Evolutionary conservation across 2,113 vertebrate genomes (phyloP).

Genomic region (Beaufortia kweichowensis): DNA sequence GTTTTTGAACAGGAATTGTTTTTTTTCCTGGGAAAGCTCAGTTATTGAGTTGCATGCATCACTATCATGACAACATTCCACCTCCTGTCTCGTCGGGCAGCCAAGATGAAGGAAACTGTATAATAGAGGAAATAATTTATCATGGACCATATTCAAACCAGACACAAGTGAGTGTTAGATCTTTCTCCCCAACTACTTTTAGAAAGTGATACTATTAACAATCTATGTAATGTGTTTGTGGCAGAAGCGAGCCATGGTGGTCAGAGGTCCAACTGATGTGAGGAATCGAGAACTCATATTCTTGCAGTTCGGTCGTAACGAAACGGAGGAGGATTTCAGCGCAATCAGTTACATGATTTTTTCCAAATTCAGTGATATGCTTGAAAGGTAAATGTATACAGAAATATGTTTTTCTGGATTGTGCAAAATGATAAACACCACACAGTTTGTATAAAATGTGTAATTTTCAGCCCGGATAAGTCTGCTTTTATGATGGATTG

Average conservation of each 20-base stretch:
- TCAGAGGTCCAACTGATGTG: slow-evolving; percentile 88
- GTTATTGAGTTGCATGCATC: slow-evolving; percentile 88
- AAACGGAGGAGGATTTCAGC: slow-evolving; percentile 93
- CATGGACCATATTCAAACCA: slow-evolving; percentile 82
- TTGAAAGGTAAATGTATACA: slow-evolving; percentile 55
- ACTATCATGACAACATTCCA: slow-evolving; percentile 85
- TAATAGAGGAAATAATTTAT: slow-evolving; percentile 81
- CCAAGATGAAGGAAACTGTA: slow-evolving; percentile 79
- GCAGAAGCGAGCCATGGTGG: slow-evolving; percentile 85
- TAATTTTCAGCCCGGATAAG: slow-evolving; percentile 75
- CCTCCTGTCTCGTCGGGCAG: slow-evolving; percentile 75
- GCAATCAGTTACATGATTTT: slow-evolving; percentile 97
- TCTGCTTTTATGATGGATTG: slow-evolving; percentile 89
- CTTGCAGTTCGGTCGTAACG: slow-evolving; percentile 91
- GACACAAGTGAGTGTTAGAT: slow-evolving; percentile 59
- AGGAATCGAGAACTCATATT: slow-evolving; percentile 89
- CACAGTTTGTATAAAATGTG: background rate
- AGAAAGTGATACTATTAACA: slow-evolving; percentile 18
- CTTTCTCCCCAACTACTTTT: background rate
- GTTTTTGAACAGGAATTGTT: slow-evolving; percentile 81
- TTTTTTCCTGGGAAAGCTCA: slow-evolving; percentile 86
- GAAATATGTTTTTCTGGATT: background rate
- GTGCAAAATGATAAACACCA: background rate
- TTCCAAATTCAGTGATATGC: slow-evolving; percentile 83
- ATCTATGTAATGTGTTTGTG: slow-evolving; percentile 1